These are phyloP conservation scores for Takifugu ocellatus DNA, from an alignment of 2,797 vertebrate species.

Conservation along the genomic window DNA sequence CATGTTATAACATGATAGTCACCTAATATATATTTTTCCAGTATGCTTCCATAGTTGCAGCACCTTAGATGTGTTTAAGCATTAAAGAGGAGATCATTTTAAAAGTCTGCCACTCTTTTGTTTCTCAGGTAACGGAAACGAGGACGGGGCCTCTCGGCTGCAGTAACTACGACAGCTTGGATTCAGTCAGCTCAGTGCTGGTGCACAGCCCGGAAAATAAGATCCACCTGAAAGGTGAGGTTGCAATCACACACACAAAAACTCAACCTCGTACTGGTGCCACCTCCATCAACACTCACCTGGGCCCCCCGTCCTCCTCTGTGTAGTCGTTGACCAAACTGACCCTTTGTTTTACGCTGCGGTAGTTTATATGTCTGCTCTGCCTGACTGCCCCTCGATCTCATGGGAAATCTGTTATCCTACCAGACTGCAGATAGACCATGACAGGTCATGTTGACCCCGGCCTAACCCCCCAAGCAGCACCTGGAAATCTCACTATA, in stretches of 20 bases:
- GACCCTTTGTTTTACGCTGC: conserved; percentile 63
- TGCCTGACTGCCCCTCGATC: conserved; percentile 37
- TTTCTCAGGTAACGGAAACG: conserved; percentile 92
- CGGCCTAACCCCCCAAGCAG: conserved; percentile 17
- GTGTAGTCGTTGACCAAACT: conserved; percentile 45
- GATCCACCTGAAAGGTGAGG: conserved; percentile 93
- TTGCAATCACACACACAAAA: conserved; percentile 4
- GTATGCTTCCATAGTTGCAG: too few species aligned
- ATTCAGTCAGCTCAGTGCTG: conserved; percentile 96
- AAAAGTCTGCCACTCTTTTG: conserved; percentile 32
- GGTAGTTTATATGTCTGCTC: conserved; percentile 62
- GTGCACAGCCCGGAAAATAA: conserved; percentile 98
- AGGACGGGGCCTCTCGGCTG: conserved; percentile 97
- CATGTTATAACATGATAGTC: too few species aligned
- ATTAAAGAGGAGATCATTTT: background rate
- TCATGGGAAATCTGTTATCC: conserved; percentile 57
- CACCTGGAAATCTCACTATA: conserved; percentile 17
- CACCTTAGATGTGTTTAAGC: too few species aligned
- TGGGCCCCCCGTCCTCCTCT: conserved; percentile 39
- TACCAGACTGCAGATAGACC: conserved; percentile 42
- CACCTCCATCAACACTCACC: conserved; percentile 30
- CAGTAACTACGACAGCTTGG: conserved; percentile 99
- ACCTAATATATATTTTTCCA: too few species aligned
- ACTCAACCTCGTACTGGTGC: background rate
- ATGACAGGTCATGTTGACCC: conserved; percentile 42